Evolutionary conservation across 2,113 vertebrate genomes (phyloP), one percentile per base, ranked within the genome.

Genomic region (Alces alces): DNA sequence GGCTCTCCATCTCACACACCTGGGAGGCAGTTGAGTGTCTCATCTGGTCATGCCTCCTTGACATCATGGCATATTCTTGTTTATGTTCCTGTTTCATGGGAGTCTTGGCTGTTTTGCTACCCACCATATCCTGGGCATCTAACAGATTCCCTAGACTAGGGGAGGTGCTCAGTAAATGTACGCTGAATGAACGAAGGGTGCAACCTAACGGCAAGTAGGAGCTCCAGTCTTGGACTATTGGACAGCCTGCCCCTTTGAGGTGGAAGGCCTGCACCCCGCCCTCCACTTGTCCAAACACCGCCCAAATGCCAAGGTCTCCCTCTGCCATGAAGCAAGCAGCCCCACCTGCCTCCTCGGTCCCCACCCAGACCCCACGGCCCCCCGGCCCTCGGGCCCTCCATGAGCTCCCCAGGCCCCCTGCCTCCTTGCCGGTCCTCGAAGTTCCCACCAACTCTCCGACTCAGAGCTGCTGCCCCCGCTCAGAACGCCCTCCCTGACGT

Each of bases 161-260:
- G 43, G 0, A 30, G 13, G 15, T 2, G 3, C 8, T 47, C 55
- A 5, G 1, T 1, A 58, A n/a, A 39, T 3, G 6, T 16, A 52
- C 5, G 0, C 2, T 7, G 21, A 55, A 83, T 2, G 28, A 61
- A 15, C 25, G 16, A 61, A 23, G 13, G 36, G 28, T 21, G 21
- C 4, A 23, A 17, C 79, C 47, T 87, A 21, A 25, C 0, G 2
- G 54, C 50, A 16, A 33, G 30, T 1, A 11, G 83, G 21, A 17
- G 33, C 36, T 47, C 28, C 33, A n/a, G 55, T 14, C 78, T 45
- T 3, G 0, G 61, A 2, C 28, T 33, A n/a, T n/a, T 2, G 10
- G 14, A 1, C 25, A 54, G 28, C 64, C 86, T 27, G 28, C 39
- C 21, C 21, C 30, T 39, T 27, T 0, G 1, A 36, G 55, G 7